phyloP scores from a whole-genome alignment of 2,797 vertebrate genomes.

The Selene dorsalis region DNA sequence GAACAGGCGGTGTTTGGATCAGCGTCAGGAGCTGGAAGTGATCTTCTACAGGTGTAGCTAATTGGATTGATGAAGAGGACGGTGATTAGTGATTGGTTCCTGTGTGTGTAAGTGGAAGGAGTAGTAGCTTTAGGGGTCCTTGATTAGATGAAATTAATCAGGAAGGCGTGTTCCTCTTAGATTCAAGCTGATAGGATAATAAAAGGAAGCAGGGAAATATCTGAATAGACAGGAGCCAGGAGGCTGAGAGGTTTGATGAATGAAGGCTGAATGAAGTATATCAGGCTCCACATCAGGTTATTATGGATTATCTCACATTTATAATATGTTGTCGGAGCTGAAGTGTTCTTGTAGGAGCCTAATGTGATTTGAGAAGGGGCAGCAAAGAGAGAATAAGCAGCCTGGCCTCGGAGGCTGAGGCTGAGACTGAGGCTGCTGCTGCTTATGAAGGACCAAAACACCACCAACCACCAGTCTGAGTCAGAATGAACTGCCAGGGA shows the following conservation, averaged over 20 bases:
- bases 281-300: conserved; percentile 6
- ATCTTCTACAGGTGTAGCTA: conserved; percentile 43
- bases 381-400: conserved; percentile 5
- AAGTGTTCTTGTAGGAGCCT: neutral
- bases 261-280: conserved; percentile 15
- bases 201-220: conserved; percentile 8
- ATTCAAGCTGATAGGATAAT: conserved; percentile 46
- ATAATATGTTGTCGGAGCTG: conserved; percentile 9
- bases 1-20: conserved; percentile 31
- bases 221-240: conserved; percentile 28
- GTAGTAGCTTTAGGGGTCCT: conserved; percentile 35
- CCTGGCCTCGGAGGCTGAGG: neutral
- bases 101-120: conserved; percentile 24
- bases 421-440: neutral
- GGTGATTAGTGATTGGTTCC: conserved; percentile 51
- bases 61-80: conserved; percentile 61
- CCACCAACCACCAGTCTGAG: neutral
- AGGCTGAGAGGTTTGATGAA: conserved; percentile 26
- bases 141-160: conserved; percentile 45
- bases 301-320: conserved; percentile 21
- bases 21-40: neutral
- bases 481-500: neutral
- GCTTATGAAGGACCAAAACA: neutral
- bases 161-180: conserved; percentile 30
- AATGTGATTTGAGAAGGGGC: conserved; percentile 3